phyloP scores from a whole-genome alignment of 1,140 invertebrate species.

The Physella acuta region DNA sequence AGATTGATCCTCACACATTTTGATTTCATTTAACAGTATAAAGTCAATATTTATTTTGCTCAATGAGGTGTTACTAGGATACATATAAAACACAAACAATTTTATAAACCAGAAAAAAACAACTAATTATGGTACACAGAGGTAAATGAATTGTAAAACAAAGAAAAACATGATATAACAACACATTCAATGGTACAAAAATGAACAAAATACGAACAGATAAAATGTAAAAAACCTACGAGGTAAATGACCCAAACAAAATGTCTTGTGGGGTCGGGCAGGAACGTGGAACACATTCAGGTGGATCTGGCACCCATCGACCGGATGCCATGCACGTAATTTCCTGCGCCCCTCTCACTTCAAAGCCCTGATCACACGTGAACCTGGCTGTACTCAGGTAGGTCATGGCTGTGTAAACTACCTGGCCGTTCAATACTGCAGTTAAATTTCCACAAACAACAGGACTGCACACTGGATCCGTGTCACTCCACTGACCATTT shows the following conservation, averaged over 20 bases:
- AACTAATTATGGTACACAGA: not conserved
- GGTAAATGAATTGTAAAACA: not conserved
- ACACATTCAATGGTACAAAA: not conserved
- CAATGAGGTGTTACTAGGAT: too few species aligned
- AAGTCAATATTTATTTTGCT: too few species aligned
- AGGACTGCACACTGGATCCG: conserved; percentile 73
- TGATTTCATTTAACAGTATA: too few species aligned
- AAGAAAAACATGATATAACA: not conserved
- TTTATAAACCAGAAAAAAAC: too few species aligned
- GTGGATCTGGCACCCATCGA: conserved; percentile 37
- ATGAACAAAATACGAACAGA: too few species aligned
- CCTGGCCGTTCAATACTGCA: conserved; percentile 35
- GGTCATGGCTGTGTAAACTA: conserved; percentile 24
- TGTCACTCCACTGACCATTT: conserved; percentile 84
- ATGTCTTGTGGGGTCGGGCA: conserved; percentile 30
- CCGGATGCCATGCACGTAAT: conserved; percentile 46
- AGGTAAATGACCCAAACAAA: not conserved
- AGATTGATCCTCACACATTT: too few species aligned
- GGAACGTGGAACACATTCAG: conserved; percentile 49
- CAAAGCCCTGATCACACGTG: conserved; percentile 50
- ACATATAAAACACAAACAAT: too few species aligned
- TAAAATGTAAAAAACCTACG: conserved; percentile 5
- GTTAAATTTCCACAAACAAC: conserved; percentile 40
- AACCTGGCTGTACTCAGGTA: conserved; percentile 25
- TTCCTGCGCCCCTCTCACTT: conserved; percentile 39